Conservation (phyloP, 2,797 vertebrate species). For the Notoglanidium macrostoma region DNA sequence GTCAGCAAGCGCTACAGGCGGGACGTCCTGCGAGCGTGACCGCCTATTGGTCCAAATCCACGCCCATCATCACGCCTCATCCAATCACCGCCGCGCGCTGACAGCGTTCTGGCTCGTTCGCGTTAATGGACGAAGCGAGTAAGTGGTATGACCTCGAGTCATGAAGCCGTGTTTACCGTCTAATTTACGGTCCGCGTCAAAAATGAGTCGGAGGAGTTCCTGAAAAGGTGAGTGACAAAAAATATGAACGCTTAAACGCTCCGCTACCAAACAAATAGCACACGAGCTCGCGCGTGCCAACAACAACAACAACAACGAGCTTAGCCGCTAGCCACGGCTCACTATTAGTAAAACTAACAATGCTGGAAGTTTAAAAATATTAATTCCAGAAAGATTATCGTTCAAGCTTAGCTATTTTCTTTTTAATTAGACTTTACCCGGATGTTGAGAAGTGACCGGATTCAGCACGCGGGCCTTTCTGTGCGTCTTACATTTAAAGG, state of each 20-base stretch:
- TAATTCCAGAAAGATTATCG: background rate
- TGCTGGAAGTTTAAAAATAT: background rate
- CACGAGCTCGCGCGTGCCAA: constrained; percentile 22
- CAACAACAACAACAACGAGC: constrained; percentile 8
- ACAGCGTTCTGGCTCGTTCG: background rate
- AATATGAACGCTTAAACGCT: background rate
- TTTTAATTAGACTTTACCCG: background rate
- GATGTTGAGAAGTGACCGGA: background rate
- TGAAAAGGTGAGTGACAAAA: constrained; percentile 26
- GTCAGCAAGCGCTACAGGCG: background rate
- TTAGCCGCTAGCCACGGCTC: too few relatives aligned
- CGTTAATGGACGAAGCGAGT: background rate
- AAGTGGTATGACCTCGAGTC: background rate
- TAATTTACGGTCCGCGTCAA: background rate
- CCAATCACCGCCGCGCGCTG: constrained; percentile 14
- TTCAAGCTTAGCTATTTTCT: background rate
- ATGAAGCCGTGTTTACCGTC: background rate
- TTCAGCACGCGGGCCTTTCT: background rate
- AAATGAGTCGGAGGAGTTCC: background rate
- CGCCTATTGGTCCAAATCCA: constrained; percentile 24
- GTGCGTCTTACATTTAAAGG: background rate
- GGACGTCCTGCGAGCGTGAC: background rate
- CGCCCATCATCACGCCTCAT: constrained; percentile 4
- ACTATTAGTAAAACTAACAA: too few relatives aligned
- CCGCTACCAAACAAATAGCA: background rate